These are phyloP conservation scores for Anomalospiza imberbis DNA, from an alignment of 2,797 vertebrate genomes.

Conservation along the genomic window DNA sequence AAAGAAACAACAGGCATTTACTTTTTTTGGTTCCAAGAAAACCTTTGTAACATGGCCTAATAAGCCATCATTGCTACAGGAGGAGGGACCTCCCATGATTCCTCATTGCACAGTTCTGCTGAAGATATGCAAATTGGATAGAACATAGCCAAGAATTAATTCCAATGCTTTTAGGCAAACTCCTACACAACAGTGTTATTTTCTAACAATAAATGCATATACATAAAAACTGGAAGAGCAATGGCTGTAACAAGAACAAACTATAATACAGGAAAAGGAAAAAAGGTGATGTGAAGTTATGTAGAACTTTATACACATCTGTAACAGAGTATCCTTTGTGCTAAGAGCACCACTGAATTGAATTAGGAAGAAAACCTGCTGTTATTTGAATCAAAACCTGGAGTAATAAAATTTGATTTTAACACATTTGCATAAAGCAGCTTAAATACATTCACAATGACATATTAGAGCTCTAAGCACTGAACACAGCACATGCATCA, in stretches of 20 bases:
- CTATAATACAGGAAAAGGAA: background rate
- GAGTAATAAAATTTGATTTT: constrained; percentile 41
- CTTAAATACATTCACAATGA: constrained; percentile 61
- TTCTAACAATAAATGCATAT: background rate
- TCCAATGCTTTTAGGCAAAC: background rate
- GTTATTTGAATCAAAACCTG: constrained; percentile 40
- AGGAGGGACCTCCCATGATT: background rate
- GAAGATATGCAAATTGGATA: background rate
- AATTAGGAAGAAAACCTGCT: constrained; percentile 32
- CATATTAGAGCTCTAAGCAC: constrained; percentile 53
- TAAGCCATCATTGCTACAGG: background rate
- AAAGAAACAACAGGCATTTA: background rate
- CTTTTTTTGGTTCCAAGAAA: background rate
- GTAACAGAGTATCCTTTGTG: background rate
- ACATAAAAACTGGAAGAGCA: background rate
- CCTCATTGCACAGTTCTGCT: background rate
- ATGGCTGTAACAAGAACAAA: background rate
- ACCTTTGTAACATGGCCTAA: background rate
- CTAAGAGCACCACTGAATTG: background rate
- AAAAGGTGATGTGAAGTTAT: background rate
- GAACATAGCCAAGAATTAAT: background rate
- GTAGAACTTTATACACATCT: background rate
- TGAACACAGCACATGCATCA: constrained; percentile 29
- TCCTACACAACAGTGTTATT: background rate
- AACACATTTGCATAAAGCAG: constrained; percentile 53